These are phyloP conservation scores for Morpho achilles DNA, from an alignment of 2,888 invertebrate genomes.

Conservation along the genomic window DNA sequence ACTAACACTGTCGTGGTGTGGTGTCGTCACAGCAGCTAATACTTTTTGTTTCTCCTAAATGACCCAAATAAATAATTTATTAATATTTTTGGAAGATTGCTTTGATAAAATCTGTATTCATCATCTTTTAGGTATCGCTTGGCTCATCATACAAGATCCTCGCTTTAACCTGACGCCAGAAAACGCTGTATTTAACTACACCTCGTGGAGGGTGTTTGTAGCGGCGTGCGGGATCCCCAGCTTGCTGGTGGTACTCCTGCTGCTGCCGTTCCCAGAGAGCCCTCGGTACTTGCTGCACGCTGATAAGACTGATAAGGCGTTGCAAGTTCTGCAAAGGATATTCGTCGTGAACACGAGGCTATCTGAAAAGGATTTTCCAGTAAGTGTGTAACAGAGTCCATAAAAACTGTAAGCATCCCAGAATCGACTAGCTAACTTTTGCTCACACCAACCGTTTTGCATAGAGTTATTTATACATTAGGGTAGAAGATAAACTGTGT, in stretches of 20 bases:
- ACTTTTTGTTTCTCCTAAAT: too few relatives aligned
- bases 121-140: constrained; percentile 60
- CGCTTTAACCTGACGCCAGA: constrained; percentile 51
- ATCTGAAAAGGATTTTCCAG: constrained; percentile 73
- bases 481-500: too few relatives aligned
- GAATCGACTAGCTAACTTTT: too few relatives aligned
- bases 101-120: too few relatives aligned
- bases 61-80: too few relatives aligned
- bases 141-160: constrained; percentile 61
- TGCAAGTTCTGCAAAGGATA: constrained; percentile 74
- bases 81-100: too few relatives aligned
- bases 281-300: constrained; percentile 76
- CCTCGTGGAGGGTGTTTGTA: constrained; percentile 82
- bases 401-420: too few relatives aligned
- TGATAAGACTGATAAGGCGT: constrained; percentile 68
- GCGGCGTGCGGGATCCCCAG: constrained; percentile 80
- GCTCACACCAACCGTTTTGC: too few relatives aligned
- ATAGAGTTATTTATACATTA: too few relatives aligned
- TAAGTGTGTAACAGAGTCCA: constrained; percentile 39
- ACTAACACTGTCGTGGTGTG: too few relatives aligned
- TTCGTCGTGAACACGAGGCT: constrained; percentile 75
- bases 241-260: constrained; percentile 66
- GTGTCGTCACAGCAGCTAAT: too few relatives aligned
- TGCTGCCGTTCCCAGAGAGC: constrained; percentile 78
- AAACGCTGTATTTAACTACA: constrained; percentile 63